Evolutionary conservation across 2,797 vertebrate species (phyloP), one percentile per base, ranked within the genome.

Genomic region (Chaenodraco wilsoni): DNA sequence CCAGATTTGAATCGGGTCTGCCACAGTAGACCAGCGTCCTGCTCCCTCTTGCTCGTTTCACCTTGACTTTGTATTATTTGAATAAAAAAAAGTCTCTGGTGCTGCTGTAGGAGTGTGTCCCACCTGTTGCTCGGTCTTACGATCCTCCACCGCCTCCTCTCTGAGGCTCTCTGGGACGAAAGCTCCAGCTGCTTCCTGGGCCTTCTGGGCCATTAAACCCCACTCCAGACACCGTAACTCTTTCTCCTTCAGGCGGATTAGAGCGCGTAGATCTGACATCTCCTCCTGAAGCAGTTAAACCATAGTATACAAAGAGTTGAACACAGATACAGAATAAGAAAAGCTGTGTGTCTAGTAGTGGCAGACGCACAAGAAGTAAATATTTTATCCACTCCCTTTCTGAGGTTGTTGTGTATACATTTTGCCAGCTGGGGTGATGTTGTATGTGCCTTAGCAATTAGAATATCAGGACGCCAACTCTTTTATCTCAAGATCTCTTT

Each of bases 211-310:
- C 69, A 92, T 91, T 52, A 88, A 79, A 69, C 84, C 91, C 84
- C 96, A 87, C 76, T 96, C 96, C 81, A 98, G 83, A 27, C 92
- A 90, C 17, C 92, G 65, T 69, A 95, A 94, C 84, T 98, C 96
- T 56, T 94, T 94, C 86, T 95, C 93, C 1, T 82, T 89, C 48
- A 97, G 90, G 65, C 95, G 95, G 56, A 96, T 91, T 49, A 75
- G 73, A 62, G 87, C 89, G 72, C 91, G 93, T 77, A 97, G 84
- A 66, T 97, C 95, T 0, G 93, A 95, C 93, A 98, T 95, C 48
- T 94, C 93, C 88, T 97, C 97, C 98, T 99, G 82, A 15, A 44
- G 21, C 4, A 63, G 17, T 31, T 6, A 43, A 63, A 69, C 17
- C 17, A 15, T 0, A 12, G 7, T 21, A 15, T 55, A 64, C 27